Conservation (phyloP, 2,888 invertebrate genomes). For the Tromatobia lineatoria region DNA sequence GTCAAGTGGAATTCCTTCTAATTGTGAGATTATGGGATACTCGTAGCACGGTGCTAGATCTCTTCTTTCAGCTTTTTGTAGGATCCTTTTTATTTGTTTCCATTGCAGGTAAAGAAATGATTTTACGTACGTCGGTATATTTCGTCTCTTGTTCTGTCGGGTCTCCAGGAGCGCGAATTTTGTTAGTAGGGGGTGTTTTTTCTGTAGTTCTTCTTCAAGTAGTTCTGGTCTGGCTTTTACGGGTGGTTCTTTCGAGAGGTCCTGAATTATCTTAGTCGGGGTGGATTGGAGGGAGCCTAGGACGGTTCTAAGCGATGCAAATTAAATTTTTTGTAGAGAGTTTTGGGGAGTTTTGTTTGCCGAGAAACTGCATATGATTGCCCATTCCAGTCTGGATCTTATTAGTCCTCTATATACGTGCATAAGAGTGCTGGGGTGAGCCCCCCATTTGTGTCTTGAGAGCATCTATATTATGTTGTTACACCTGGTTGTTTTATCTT, state of each 20-base stretch:
- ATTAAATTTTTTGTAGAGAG: neutral
- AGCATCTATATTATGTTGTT: conserved; percentile 11
- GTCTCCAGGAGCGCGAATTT: conserved; percentile 15
- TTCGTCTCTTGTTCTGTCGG: neutral
- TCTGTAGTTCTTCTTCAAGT: neutral
- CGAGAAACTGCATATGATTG: neutral
- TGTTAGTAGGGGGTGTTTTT: neutral
- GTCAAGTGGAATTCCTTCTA: neutral
- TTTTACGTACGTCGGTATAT: neutral
- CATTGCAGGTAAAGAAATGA: conserved; percentile 20
- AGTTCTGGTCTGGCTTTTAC: conserved; percentile 7
- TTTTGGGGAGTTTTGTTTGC: neutral
- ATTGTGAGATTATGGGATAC: neutral
- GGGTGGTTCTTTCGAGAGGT: conserved; percentile 17
- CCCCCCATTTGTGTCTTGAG: conserved; percentile 42
- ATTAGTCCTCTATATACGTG: conserved; percentile 46
- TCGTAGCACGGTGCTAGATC: conserved; percentile 14
- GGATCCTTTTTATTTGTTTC: conserved; percentile 1
- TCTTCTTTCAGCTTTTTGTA: neutral
- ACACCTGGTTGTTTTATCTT: neutral
- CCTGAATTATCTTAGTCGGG: conserved; percentile 11
- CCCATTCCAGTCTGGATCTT: conserved; percentile 31
- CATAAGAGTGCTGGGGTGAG: conserved; percentile 18
- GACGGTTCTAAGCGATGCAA: neutral
- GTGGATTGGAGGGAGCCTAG: conserved; percentile 25